Percentiles rank a stretch among this genome's conserved stretches.
phyloP scores from a whole-genome alignment of 2,888 invertebrate genomes.

The Polydrusus tereticollis region DNA sequence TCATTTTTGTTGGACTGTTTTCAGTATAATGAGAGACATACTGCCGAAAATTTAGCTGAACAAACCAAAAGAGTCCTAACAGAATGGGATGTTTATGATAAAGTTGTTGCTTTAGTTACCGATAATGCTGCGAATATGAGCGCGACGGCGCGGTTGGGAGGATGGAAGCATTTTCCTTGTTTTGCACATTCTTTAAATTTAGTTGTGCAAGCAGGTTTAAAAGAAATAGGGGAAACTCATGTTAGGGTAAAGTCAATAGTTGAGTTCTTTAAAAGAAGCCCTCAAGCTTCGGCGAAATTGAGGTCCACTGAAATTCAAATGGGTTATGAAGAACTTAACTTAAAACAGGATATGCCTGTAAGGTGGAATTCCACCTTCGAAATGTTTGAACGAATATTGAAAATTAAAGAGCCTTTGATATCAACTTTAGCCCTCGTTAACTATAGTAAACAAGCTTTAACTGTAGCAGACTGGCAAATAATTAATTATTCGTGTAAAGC shows the following conservation, averaged over 20 bases:
- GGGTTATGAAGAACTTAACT: constrained; percentile 50
- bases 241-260: constrained; percentile 51
- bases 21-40: constrained; percentile 14
- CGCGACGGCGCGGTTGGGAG: constrained; percentile 52
- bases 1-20: constrained; percentile 21
- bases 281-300: constrained; percentile 51
- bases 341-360: constrained; percentile 55
- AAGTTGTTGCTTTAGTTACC: constrained; percentile 54
- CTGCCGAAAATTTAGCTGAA: constrained; percentile 12
- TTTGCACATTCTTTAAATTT: constrained; percentile 52
- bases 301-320: constrained; percentile 46
- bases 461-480: constrained; percentile 16
- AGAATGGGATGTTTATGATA: constrained; percentile 53
- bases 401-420: constrained; percentile 41
- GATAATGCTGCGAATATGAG: constrained; percentile 57
- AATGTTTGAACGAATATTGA: constrained; percentile 21
- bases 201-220: constrained; percentile 16
- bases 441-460: neutral
- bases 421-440: constrained; percentile 14
- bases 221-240: constrained; percentile 34
- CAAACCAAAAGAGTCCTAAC: constrained; percentile 5
- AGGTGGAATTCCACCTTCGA: constrained; percentile 51
- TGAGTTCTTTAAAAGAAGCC: constrained; percentile 55
- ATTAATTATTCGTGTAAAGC: neutral
- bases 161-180: constrained; percentile 54